A percentile compares a stretch with the other conserved stretches of the same genome.
Conservation (phyloP, 2,888 invertebrate genomes). For the Tetramorium bicarinatum region DNA sequence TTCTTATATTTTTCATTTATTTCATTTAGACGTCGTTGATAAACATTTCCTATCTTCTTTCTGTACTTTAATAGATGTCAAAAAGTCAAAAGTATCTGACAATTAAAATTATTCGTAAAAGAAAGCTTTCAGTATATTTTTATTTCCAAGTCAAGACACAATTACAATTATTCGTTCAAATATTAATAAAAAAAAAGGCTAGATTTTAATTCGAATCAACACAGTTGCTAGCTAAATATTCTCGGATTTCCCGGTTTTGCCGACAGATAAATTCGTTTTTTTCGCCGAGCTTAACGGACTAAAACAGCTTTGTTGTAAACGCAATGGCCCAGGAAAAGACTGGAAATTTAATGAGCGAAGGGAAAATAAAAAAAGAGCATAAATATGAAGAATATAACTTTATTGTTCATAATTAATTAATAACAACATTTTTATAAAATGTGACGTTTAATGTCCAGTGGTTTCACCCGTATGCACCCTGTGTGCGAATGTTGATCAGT, state of each 20-base stretch:
- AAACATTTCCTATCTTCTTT: neutral
- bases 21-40: neutral
- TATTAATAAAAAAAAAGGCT: neutral
- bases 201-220: neutral
- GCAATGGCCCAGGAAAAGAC: neutral
- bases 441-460: neutral
- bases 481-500: constrained; percentile 76
- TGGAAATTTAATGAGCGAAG: neutral
- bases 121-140: neutral
- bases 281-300: neutral
- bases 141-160: neutral
- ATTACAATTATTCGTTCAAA: neutral
- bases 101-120: neutral
- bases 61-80: neutral
- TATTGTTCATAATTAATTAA: neutral
- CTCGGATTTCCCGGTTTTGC: neutral
- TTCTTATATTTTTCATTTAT: neutral
- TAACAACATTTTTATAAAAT: neutral
- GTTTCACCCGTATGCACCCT: constrained; percentile 36
- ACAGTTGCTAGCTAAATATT: neutral
- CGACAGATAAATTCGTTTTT: neutral
- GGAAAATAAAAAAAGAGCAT: neutral
- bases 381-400: neutral
- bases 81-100: neutral
- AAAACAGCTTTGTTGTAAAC: neutral